Conservation (phyloP, 2,113 vertebrate genomes). For the Hippocampus abdominalis region DNA sequence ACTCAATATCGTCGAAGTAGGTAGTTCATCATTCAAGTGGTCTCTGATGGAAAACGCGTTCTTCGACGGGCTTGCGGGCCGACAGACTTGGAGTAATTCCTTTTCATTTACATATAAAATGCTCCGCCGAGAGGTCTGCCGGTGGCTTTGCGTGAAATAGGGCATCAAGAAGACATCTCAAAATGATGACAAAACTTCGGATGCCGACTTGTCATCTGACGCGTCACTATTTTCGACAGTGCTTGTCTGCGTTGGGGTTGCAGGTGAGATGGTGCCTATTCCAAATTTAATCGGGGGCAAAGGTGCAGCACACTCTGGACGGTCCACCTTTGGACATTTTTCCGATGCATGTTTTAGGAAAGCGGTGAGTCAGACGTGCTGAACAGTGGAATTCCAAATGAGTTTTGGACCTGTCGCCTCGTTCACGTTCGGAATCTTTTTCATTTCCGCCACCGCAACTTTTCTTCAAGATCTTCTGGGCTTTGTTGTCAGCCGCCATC, state of each 20-base stretch:
- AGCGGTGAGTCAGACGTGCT: not conserved
- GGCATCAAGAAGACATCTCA: not conserved
- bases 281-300: no score
- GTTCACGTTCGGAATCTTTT: conserved; percentile 21
- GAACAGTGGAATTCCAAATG: conserved; percentile 37
- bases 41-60: not conserved
- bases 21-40: not conserved
- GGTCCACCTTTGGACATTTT: no score
- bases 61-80: not conserved
- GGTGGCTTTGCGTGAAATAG: not conserved
- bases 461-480: conserved; percentile 26
- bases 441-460: conserved; percentile 19
- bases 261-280: no score
- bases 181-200: not conserved
- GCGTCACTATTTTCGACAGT: not conserved
- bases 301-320: no score
- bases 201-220: not conserved
- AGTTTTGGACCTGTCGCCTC: conserved; percentile 27
- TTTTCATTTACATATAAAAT: not conserved
- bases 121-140: not conserved
- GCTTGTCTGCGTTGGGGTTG: not conserved
- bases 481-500: conserved; percentile 9
- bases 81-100: not conserved
- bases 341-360: no score
- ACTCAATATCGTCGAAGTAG: not conserved